Base-by-base conservation (phyloP, 2,888 invertebrate species). In the Chymomyza procnemis region DNA sequence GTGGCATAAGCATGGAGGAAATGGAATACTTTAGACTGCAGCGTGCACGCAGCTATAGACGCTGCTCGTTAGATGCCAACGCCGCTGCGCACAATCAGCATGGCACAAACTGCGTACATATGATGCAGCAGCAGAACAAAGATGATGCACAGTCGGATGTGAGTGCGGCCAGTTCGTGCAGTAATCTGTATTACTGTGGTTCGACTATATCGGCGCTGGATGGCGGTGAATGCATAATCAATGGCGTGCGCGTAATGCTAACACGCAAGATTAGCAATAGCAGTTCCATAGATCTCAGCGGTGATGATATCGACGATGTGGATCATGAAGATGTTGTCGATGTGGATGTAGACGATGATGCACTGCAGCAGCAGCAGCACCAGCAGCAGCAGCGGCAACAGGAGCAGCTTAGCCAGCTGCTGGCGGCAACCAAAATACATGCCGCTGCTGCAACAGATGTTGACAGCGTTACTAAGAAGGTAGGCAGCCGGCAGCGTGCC, bases 261-360 rank as follows among this genome's bases (percentile, higher is more conserved):
- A 93, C 93, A 50, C 91, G 94, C 63, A 94, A 94, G 87, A 92
- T 92, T 65, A 95, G 96, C 66, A 70, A 79, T 56, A 95, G 95
- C 89, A 76, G 80, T 67, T 75, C 77, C 65, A 74, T 66, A 95
- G 59, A 92, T 94, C 21, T 21, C 30, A 95, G 95, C 89, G 78
- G 74, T 46, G 95, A 95, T 73, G 95, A 95, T 19, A 18, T 50
- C 54, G 95, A 94, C 12, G 85, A 83, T 19, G 80, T 74, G 8
- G 87, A 85, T 55, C 78, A 76, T 1, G 85, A 87, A 5, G 83
- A 84, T 19, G 80, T 76, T 3, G 79, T 79, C 58, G 75, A 78
- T 4, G 58, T 18, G 14, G 61, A 54, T 8, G 63, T 64, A 1
- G 71, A 56, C 19, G 65, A 47, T 50, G 56, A 21, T 5, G 58